These are phyloP conservation scores for Julus scandinavius DNA, from an alignment of 2,888 invertebrate genomes.

Conservation along the genomic window DNA sequence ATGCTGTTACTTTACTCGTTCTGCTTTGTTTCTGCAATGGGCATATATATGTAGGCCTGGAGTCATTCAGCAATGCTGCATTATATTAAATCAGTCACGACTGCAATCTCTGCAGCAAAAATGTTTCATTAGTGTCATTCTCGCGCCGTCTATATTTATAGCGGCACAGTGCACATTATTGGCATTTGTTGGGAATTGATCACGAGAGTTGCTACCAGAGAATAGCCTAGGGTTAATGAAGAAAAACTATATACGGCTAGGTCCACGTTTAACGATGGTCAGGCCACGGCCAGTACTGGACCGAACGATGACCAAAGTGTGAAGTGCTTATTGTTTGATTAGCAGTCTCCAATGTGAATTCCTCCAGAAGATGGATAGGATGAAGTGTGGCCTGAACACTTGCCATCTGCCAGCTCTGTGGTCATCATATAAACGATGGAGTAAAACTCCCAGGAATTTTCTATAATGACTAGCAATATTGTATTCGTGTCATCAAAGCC, in stretches of 20 bases:
- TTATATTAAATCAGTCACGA: slow-evolving; percentile 24
- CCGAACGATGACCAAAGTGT: background rate
- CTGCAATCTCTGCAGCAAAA: slow-evolving; percentile 24
- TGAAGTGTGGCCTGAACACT: background rate
- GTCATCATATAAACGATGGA: background rate
- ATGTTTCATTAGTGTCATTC: slow-evolving; percentile 42
- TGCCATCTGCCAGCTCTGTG: background rate
- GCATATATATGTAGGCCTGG: background rate
- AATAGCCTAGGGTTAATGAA: slow-evolving; percentile 15
- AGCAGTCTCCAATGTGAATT: slow-evolving; percentile 35
- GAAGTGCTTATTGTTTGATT: slow-evolving; percentile 39
- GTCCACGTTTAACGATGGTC: background rate
- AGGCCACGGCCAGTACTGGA: background rate
- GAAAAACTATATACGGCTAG: slow-evolving; percentile 16
- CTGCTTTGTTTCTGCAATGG: background rate
- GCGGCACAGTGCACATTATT: slow-evolving; percentile 27
- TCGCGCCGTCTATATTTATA: slow-evolving; percentile 21
- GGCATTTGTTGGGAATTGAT: slow-evolving; percentile 35
- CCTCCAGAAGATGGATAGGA: slow-evolving; percentile 14
- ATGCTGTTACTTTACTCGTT: background rate
- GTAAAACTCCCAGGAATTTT: slow-evolving; percentile 19
- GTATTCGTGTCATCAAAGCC: slow-evolving; percentile 34
- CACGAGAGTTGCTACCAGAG: slow-evolving; percentile 4
- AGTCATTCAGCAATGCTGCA: slow-evolving; percentile 13
- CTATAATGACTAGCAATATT: slow-evolving; percentile 32